Percentiles rank a stretch among this genome's conserved stretches.
These are phyloP conservation scores for Cephus cinctus DNA, from an alignment of 1,140 invertebrate species.

Conservation along the genomic window DNA sequence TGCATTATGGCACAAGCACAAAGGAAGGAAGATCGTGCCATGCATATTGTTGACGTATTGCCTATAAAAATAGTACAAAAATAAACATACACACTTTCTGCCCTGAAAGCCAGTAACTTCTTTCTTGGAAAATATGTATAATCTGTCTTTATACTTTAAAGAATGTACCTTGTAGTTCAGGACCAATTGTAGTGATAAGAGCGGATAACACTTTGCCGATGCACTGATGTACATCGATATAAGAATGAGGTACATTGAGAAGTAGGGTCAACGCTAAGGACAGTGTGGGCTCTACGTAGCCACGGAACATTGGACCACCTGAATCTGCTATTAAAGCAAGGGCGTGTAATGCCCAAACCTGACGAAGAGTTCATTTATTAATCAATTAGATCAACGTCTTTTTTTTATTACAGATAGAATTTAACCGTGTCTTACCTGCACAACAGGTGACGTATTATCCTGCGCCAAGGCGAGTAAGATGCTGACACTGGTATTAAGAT, in stretches of 20 bases:
- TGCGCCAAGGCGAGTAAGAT: constrained; percentile 93
- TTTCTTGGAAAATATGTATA: too few species aligned
- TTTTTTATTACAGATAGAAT: constrained; percentile 11
- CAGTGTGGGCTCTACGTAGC: constrained; percentile 93
- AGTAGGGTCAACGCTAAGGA: constrained; percentile 87
- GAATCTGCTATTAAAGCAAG: constrained; percentile 94
- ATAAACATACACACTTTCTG: too few species aligned
- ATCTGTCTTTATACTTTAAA: too few species aligned
- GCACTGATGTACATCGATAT: constrained; percentile 92
- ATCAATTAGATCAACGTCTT: background rate
- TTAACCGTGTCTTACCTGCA: constrained; percentile 67
- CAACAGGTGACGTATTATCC: constrained; percentile 84
- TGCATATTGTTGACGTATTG: constrained; percentile 68
- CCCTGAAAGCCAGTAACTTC: too few species aligned
- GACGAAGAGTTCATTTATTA: constrained; percentile 20
- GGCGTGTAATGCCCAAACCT: constrained; percentile 96
- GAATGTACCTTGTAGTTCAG: constrained; percentile 83
- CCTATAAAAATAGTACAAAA: constrained; percentile 48
- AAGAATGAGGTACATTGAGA: constrained; percentile 83
- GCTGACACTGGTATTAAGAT: constrained; percentile 90
- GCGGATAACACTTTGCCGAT: constrained; percentile 92
- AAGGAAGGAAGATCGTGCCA: constrained; percentile 76
- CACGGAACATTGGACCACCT: constrained; percentile 96
- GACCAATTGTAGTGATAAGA: constrained; percentile 95
- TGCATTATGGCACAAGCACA: constrained; percentile 92